Percentiles rank a stretch among this genome's conserved stretches.
These are phyloP conservation scores for Cephus sareptanus DNA, from an alignment of 2,888 invertebrate species.

Conservation along the genomic window DNA sequence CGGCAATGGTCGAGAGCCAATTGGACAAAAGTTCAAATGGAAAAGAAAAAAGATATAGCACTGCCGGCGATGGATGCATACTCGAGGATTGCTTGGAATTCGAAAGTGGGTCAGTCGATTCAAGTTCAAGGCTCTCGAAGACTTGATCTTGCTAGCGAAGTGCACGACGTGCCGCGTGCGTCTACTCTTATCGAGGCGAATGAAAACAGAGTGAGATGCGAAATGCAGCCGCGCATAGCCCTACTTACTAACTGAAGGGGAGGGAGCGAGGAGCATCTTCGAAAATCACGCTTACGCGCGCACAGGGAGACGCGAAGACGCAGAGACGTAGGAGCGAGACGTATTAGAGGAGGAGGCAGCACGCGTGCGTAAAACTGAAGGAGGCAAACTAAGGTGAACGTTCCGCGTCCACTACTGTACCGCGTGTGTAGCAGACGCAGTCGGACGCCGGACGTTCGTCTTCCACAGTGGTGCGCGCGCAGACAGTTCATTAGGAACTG, in stretches of 20 bases:
- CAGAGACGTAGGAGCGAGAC: constrained; percentile 13
- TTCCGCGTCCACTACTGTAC: constrained; percentile 31
- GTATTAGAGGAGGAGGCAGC: constrained; percentile 35
- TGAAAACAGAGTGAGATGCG: no score
- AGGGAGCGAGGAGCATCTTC: no score
- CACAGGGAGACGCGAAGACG: constrained; percentile 27
- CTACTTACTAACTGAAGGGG: no score
- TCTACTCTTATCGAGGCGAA: no score
- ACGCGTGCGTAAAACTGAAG: constrained; percentile 26
- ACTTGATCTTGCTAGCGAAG: no score
- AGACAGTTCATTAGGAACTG: background rate
- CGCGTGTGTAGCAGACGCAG: constrained; percentile 22
- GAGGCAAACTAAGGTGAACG: constrained; percentile 53
- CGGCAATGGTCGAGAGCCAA: no score
- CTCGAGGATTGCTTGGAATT: background rate
- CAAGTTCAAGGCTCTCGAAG: constrained; percentile 1
- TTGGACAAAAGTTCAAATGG: no score
- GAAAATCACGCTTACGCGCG: no score
- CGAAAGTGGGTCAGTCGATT: background rate
- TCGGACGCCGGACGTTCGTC: constrained; percentile 41
- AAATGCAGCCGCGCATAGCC: no score
- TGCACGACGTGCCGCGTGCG: no score
- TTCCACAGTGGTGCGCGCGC: background rate
- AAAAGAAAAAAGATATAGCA: no score
- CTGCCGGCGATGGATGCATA: no score